Evolutionary conservation across 2,888 invertebrate species (phyloP), one percentile per base, ranked within the genome.

Genomic region (Biston stratarius): DNA sequence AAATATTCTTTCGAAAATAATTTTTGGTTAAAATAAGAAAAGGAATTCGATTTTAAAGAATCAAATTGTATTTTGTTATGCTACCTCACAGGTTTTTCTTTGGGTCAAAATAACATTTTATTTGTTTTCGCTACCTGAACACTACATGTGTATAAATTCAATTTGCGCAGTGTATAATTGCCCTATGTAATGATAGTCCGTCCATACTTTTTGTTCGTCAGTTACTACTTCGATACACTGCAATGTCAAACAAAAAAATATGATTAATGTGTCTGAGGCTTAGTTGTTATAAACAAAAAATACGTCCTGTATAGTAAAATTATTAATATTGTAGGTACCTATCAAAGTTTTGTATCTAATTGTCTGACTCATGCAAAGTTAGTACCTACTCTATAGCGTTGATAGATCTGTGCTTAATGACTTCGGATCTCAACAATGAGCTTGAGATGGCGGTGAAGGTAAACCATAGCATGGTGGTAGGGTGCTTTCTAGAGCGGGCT

Each of bases 251-350:
- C 71, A 83, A 83, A 81, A 58, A 84, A 82, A 74, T 72, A 75
- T 77, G 79, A 83, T 81, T 80, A 76, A 82, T 82, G 65, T 74
- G 77, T 76, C 78, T 80, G 76, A 72, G 71, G 73, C 71, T 70
- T 74, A 74, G 66, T 79, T 70, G 74, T 78, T 79, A 74, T 77
- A 75, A 73, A 72, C 74, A 77, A 74, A 77, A 77, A 77, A 63
- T 75, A 59, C 61, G 71, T 67, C 45, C 36, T 73, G 52, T 60
- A 36, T 61, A 42, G 14, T 61, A 58, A 14, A 52, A 53, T 6
- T 45, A 60, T 6, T 45, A 60, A 61, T 42, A 24, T 9, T 24
- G 55, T 49, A 33, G 24, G 34, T 60, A 61, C 11, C 11, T 55
- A 60, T 45, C 33, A 24, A 51, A 56, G 6, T 60, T 24, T n/a